These are phyloP conservation scores for Dryobota labecula DNA, from an alignment of 2,888 invertebrate genomes.

Conservation along the genomic window DNA sequence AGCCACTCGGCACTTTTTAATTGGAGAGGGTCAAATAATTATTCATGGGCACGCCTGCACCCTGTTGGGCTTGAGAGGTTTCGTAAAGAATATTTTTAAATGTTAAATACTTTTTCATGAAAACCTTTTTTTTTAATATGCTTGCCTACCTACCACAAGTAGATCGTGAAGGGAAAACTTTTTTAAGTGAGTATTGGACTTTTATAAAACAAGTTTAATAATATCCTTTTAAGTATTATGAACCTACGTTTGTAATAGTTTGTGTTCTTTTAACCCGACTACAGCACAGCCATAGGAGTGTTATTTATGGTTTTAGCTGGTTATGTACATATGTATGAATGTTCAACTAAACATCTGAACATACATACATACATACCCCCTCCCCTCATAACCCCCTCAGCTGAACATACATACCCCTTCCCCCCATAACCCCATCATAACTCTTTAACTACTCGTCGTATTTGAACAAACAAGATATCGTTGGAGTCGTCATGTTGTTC, in stretches of 20 bases:
- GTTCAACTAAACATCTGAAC: no score
- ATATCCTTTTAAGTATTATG: neutral
- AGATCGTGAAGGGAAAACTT: neutral
- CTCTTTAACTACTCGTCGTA: neutral
- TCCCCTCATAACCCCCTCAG: no score
- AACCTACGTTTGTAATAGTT: neutral
- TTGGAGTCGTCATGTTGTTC: neutral
- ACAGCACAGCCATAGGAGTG: neutral
- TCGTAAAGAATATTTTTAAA: constrained; percentile 66
- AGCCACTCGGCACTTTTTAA: constrained; percentile 74
- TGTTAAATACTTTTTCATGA: constrained; percentile 48
- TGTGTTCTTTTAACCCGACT: neutral
- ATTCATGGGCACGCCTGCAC: constrained; percentile 73
- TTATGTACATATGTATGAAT: neutral
- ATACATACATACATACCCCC: no score
- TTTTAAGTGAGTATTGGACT: neutral
- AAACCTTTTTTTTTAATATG: constrained; percentile 40
- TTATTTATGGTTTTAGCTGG: neutral
- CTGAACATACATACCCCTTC: no score
- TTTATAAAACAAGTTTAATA: neutral
- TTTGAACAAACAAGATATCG: neutral
- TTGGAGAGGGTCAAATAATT: constrained; percentile 78
- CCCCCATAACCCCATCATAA: no score
- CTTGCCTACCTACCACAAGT: neutral
- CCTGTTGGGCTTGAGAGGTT: constrained; percentile 58